Percentiles rank a stretch among this genome's conserved stretches.
Conservation (phyloP, 1,140 invertebrate species). For the Anastrepha ludens region DNA sequence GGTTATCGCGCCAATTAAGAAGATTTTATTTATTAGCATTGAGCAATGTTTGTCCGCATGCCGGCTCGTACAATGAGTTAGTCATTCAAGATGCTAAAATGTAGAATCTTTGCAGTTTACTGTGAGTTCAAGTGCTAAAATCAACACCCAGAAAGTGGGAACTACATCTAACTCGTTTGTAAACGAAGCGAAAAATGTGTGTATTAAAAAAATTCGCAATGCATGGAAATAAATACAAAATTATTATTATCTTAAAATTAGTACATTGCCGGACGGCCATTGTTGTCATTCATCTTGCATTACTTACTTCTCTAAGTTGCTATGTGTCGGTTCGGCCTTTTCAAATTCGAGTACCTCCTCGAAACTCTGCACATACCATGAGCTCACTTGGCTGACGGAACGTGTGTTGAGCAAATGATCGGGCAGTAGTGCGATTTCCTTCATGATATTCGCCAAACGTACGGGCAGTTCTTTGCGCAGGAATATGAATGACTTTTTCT, state of each 20-base stretch:
- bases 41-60: not conserved
- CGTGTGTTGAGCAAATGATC: slow-evolving; percentile 92
- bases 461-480: slow-evolving; percentile 97
- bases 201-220: not conserved
- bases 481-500: slow-evolving; percentile 93
- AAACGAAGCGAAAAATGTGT: not conserved
- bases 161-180: not conserved
- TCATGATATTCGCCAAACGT: slow-evolving; percentile 97
- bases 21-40: not conserved
- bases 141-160: not conserved
- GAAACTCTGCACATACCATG: slow-evolving; percentile 94
- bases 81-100: slow-evolving; percentile 25
- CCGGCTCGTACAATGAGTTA: not conserved
- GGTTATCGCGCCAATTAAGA: too few relatives aligned
- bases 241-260: too few relatives aligned
- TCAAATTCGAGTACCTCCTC: slow-evolving; percentile 95
- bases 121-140: not conserved
- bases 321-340: slow-evolving; percentile 81
- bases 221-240: not conserved
- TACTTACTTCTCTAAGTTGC: slow-evolving; percentile 80
- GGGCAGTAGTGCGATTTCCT: slow-evolving; percentile 95
- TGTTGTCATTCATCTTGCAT: not conserved
- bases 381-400: slow-evolving; percentile 90
- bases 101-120: not conserved
- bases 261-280: too few relatives aligned